Evolutionary conservation across 1,140 invertebrate genomes (phyloP).

Genomic region (Diachasma alloeum): DNA sequence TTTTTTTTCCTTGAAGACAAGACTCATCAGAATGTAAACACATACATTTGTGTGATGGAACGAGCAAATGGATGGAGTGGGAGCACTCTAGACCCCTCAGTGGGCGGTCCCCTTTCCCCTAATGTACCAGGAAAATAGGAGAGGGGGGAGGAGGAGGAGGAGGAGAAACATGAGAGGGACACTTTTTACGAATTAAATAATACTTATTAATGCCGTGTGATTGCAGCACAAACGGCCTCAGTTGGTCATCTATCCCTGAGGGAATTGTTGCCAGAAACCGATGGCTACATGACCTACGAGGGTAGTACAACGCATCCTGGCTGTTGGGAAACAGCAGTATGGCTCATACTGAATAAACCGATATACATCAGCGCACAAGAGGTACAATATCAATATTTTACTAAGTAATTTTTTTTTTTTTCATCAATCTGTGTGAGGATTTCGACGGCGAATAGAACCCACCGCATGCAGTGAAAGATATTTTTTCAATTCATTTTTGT

Average conservation of each 20-base stretch:
- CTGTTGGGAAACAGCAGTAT: conserved; percentile 92
- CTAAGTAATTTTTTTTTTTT: not conserved
- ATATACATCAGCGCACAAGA: conserved; percentile 94
- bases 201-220: conserved; percentile 32
- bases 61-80: not conserved
- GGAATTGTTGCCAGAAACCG: conserved; percentile 85
- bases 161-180: not conserved
- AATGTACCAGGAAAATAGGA: too few species aligned
- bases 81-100: not conserved
- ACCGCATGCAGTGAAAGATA: too few species aligned
- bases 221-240: conserved; percentile 78
- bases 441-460: not conserved
- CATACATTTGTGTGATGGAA: not conserved
- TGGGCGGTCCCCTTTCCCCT: not conserved
- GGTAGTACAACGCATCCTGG: conserved; percentile 96
- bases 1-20: too few species aligned
- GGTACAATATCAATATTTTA: conserved; percentile 63
- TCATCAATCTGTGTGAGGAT: not conserved
- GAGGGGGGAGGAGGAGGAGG: too few species aligned
- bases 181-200: not conserved
- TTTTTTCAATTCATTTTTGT: too few species aligned
- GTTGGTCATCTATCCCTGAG: conserved; percentile 85
- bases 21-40: not conserved
- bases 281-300: conserved; percentile 96
- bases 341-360: conserved; percentile 96